Evolutionary conservation across 2,113 vertebrate species (phyloP), one percentile per base, ranked within the genome.

Genomic region (Rhynchomys soricoides): DNA sequence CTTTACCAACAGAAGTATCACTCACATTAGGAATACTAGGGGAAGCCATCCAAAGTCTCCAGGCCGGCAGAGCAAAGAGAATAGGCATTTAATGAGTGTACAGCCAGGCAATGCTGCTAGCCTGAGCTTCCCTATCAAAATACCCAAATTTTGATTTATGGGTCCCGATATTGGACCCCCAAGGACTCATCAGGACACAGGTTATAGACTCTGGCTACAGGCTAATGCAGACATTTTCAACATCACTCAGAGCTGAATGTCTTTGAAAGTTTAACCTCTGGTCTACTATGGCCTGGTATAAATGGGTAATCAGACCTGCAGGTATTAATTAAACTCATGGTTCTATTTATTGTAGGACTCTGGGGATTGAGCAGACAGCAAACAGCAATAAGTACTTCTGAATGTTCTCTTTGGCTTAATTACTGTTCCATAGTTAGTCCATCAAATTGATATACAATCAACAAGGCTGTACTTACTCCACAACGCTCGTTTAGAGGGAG

Each of bases 281-380:
- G 97, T 97, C 98, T 94, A 97, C 96, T 29, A 73, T 45, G 74
- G 97, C 97, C 75, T 88, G 91, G 92, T 96, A 88, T 98, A 98
- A 98, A 98, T 96, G 98, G 96, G 97, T 98, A 98, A 97, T 96
- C 98, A 98, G 97, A 97, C 97, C 98, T 98, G 97, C 98, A 98
- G 98, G 97, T 98, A 98, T 98, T 98, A 98, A 98, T 98, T 98
- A 98, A 98, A 98, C 97, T 97, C 98, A 98, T 98, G 98, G 98
- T 98, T 98, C 97, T 98, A 98, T 98, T 98, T 98, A 98, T 98
- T 98, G 98, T 97, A 97, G 98, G 97, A 97, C 98, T 98, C 97
- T 97, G 96, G 98, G 98, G 97, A 98, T 93, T 97, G 98, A 70
- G 52, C 96, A 98, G 98, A 98, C 98, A 98, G 98, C 98, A 98